Evolutionary conservation across 2,888 invertebrate genomes (phyloP).

Genomic region (Erebia palarica): DNA sequence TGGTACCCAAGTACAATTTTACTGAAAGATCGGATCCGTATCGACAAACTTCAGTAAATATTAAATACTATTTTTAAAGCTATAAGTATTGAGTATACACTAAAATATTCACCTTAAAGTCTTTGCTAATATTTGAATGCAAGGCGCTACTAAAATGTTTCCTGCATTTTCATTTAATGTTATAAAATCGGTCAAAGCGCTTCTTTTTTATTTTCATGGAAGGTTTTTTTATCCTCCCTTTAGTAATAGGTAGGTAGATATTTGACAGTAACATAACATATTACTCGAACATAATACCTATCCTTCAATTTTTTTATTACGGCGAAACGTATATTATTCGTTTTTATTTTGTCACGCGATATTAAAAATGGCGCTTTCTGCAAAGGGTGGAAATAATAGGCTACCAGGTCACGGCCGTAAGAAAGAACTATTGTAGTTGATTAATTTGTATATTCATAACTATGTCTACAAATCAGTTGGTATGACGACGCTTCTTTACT

Average conservation of each 20-base stretch:
- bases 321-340: conserved; percentile 16
- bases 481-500: not conserved
- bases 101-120: not conserved
- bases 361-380: conserved; percentile 51
- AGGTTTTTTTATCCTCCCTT: too few relatives aligned
- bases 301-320: conserved; percentile 1
- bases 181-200: too few relatives aligned
- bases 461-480: not conserved
- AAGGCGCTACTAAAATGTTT: not conserved
- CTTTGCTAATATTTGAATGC: conserved; percentile 5
- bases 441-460: not conserved
- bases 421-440: conserved; percentile 12
- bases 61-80: too few relatives aligned
- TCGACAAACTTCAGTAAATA: too few relatives aligned
- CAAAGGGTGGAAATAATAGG: conserved; percentile 55
- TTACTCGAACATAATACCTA: not conserved
- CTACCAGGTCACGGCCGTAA: conserved; percentile 59
- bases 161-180: too few relatives aligned
- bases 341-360: conserved; percentile 40
- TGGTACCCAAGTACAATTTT: too few relatives aligned
- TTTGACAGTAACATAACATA: too few relatives aligned
- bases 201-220: too few relatives aligned
- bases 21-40: too few relatives aligned
- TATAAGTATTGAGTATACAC: too few relatives aligned
- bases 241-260: too few relatives aligned